Percentiles rank a stretch among this genome's conserved stretches.
Conservation (phyloP, 92 coral and sea anemone genomes). For the Palythoa heliodiscus region DNA sequence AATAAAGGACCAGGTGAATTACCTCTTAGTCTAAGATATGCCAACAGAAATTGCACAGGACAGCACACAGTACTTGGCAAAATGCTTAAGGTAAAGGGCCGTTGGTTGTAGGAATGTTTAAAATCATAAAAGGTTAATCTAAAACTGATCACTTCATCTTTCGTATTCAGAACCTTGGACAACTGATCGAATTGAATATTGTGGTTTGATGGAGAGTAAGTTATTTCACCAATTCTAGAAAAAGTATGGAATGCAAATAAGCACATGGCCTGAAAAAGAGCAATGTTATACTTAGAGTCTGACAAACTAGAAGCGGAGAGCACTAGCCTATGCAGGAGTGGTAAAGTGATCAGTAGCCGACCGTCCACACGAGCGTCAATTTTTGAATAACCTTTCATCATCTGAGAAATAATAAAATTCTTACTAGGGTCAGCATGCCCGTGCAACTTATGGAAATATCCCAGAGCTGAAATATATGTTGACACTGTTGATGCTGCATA, state of each 20-base stretch:
- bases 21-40: neutral
- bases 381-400: constrained; percentile 58
- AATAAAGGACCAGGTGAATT: constrained; percentile 4
- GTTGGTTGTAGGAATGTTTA: constrained; percentile 57
- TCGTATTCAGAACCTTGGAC: neutral
- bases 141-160: neutral
- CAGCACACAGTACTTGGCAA: neutral
- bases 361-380: constrained; percentile 49
- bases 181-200: neutral
- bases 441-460: neutral
- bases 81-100: constrained; percentile 41
- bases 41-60: constrained; percentile 6
- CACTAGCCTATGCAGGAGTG: constrained; percentile 40
- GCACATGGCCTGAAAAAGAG: constrained; percentile 22
- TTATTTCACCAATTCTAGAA: constrained; percentile 7
- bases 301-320: neutral
- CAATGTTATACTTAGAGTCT: neutral
- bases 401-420: constrained; percentile 48
- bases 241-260: neutral
- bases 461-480: constrained; percentile 45
- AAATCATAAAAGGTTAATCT: constrained; percentile 24
- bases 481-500: constrained; percentile 66
- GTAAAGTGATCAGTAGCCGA: constrained; percentile 58
- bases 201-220: neutral
- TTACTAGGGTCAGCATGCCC: constrained; percentile 45